Evolutionary conservation across 2,113 vertebrate species (phyloP).

Genomic region (Megatriorchis doriae): DNA sequence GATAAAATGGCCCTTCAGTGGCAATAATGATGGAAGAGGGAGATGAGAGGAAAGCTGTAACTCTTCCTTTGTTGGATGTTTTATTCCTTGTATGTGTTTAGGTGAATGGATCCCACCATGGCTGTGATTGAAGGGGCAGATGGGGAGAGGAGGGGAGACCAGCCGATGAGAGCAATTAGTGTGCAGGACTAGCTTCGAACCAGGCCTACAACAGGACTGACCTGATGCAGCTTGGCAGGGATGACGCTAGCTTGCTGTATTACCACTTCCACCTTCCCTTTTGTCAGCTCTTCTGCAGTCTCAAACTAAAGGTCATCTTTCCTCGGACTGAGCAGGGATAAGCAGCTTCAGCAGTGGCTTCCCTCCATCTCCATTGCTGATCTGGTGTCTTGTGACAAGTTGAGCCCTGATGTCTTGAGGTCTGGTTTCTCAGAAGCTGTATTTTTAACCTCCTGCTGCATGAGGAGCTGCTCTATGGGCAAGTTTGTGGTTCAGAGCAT

Average conservation of each 20-base stretch:
- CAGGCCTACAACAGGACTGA: background rate
- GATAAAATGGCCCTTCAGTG: conserved; percentile 29
- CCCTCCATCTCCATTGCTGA: background rate
- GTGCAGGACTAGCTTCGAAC: background rate
- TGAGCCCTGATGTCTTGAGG: background rate
- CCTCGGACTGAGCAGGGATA: background rate
- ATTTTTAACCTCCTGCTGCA: background rate
- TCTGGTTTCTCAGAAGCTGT: background rate
- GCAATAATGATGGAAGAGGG: background rate
- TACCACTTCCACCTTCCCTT: background rate
- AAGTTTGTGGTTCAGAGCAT: background rate
- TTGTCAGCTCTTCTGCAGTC: background rate
- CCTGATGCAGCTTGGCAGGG: background rate
- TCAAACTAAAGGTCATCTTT: background rate
- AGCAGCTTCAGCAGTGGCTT: background rate
- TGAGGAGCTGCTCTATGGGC: background rate
- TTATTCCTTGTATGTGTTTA: background rate
- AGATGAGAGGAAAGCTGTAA: background rate
- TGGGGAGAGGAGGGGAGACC: background rate
- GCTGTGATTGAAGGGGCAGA: background rate
- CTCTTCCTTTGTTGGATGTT: conserved; percentile 9
- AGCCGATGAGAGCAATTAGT: background rate
- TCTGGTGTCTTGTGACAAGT: background rate
- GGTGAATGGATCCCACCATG: background rate
- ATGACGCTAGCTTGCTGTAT: background rate